These are phyloP conservation scores for Fopius arisanus DNA, from an alignment of 1,140 invertebrate species.

Conservation along the genomic window DNA sequence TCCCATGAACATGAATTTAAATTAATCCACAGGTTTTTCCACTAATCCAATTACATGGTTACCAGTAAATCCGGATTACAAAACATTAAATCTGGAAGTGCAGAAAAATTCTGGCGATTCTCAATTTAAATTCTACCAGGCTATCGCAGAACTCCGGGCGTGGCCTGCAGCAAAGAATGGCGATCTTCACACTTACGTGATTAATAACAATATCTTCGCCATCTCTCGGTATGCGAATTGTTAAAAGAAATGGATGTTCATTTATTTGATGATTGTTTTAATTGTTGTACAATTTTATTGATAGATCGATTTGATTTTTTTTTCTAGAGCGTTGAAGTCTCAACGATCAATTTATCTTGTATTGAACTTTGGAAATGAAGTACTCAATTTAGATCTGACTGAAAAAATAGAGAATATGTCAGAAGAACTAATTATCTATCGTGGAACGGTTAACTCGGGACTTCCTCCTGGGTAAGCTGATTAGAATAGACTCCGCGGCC, in stretches of 20 bases:
- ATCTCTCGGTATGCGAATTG: neutral
- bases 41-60: conserved; percentile 72
- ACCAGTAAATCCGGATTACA: conserved; percentile 68
- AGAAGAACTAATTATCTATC: neutral
- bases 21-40: conserved; percentile 67
- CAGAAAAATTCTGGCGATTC: conserved; percentile 58
- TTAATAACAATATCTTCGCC: neutral
- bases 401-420: neutral
- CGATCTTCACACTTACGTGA: conserved; percentile 13
- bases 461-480: neutral
- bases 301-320: neutral
- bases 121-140: conserved; percentile 62
- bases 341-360: neutral
- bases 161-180: conserved; percentile 53
- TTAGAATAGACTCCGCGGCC: no score
- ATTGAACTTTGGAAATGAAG: neutral
- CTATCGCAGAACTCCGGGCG: conserved; percentile 53
- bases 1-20: neutral
- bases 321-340: neutral
- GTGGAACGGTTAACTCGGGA: neutral
- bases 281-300: neutral
- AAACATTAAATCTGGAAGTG: conserved; percentile 62
- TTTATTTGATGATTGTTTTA: neutral
- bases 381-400: neutral
- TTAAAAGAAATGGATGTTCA: neutral